Evolutionary conservation across 1,140 invertebrate genomes (phyloP).

Genomic region (Adoxophyes honmai): DNA sequence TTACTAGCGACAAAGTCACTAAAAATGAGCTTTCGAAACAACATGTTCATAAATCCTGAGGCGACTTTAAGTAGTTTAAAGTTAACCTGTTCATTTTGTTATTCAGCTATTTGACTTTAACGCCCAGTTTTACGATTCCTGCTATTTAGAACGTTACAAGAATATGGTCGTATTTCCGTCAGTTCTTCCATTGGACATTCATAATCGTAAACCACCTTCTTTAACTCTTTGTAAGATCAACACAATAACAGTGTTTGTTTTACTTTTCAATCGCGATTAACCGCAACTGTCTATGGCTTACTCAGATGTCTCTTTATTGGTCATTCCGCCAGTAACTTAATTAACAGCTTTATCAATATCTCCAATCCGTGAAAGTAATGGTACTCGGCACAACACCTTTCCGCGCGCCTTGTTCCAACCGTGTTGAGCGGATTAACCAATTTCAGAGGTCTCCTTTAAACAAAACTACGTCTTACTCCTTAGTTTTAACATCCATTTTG

Average conservation of each 20-base stretch:
- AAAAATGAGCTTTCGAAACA: too few species aligned
- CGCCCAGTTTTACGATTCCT: background rate
- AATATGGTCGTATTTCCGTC: too few species aligned
- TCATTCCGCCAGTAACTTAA: constrained; percentile 9
- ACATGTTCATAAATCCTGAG: too few species aligned
- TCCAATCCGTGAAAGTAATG: constrained; percentile 15
- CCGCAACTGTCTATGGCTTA: background rate
- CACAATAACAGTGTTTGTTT: too few species aligned
- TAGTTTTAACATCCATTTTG: too few species aligned
- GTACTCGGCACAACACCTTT: constrained; percentile 8
- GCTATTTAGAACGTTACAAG: background rate
- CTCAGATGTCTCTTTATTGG: constrained; percentile 8
- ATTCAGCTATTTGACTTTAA: background rate
- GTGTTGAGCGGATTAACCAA: constrained; percentile 8
- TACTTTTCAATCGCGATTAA: constrained; percentile 8
- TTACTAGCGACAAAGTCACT: too few species aligned
- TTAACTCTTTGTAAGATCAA: too few species aligned
- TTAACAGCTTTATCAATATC: constrained; percentile 16
- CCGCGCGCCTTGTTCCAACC: background rate
- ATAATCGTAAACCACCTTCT: too few species aligned
- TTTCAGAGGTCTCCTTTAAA: background rate
- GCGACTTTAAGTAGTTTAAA: too few species aligned
- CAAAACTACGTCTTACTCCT: background rate
- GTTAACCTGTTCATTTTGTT: background rate
- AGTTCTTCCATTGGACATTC: too few species aligned